Conservation (phyloP, 1,140 invertebrate species). For the Drosophila lini region DNA sequence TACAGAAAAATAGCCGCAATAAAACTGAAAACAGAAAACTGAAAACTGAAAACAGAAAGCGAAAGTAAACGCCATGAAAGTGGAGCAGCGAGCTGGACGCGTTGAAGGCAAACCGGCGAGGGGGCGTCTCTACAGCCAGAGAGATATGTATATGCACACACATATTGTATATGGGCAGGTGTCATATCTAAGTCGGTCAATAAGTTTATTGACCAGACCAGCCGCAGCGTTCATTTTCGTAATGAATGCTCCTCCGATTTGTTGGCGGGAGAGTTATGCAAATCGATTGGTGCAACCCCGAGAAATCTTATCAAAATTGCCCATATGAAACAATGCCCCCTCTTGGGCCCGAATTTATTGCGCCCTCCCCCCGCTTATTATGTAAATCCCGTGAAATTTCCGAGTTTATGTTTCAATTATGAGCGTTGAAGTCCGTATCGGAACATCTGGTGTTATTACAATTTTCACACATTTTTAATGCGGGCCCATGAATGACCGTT, state of each 20-base stretch:
- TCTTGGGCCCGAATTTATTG: slow-evolving; percentile 2
- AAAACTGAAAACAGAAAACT: slow-evolving; percentile 4
- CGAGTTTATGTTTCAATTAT: slow-evolving; percentile 36
- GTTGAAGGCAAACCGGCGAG: slow-evolving; percentile 73
- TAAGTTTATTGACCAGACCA: slow-evolving; percentile 76
- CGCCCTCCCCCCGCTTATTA: slow-evolving; percentile 19
- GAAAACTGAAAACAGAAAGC: slow-evolving; percentile 51
- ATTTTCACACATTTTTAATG: slow-evolving; percentile 23
- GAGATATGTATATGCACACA: not conserved
- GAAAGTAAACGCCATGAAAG: slow-evolving; percentile 78
- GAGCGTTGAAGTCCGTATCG: slow-evolving; percentile 16
- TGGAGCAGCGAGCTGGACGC: slow-evolving; percentile 61
- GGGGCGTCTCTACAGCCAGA: slow-evolving; percentile 52
- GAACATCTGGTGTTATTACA: slow-evolving; percentile 5
- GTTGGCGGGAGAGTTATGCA: slow-evolving; percentile 20
- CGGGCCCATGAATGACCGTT: slow-evolving; percentile 7
- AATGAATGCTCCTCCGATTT: slow-evolving; percentile 54
- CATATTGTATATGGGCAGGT: slow-evolving; percentile 13
- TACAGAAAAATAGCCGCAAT: not conserved
- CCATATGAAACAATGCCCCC: slow-evolving; percentile 51
- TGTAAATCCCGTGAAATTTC: slow-evolving; percentile 25
- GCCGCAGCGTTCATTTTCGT: slow-evolving; percentile 27
- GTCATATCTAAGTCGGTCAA: slow-evolving; percentile 70
- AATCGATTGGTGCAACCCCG: slow-evolving; percentile 58
- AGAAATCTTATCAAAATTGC: slow-evolving; percentile 48